phyloP scores from a whole-genome alignment of 2,888 invertebrate species.

The Diaperis boleti region DNA sequence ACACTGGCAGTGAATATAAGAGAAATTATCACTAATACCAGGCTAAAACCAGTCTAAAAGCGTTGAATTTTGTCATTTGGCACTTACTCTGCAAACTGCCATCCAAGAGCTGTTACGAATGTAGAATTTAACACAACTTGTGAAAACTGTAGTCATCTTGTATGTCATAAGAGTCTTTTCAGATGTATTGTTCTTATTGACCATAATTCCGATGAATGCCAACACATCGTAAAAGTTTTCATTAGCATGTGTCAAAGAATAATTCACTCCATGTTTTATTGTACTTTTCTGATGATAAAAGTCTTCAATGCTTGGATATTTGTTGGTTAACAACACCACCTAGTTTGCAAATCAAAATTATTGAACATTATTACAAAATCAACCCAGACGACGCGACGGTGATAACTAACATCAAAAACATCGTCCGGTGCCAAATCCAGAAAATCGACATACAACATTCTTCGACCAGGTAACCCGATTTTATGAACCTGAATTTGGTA shows the following conservation, averaged over 20 bases:
- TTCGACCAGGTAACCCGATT: background rate
- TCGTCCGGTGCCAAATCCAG: background rate
- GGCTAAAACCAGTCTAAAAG: background rate
- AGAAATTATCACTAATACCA: background rate
- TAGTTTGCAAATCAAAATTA: background rate
- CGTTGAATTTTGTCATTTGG: background rate
- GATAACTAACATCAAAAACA: conserved; percentile 1
- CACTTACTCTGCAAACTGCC: background rate
- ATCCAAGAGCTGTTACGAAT: background rate
- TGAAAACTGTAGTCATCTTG: background rate
- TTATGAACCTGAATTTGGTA: background rate
- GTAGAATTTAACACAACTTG: conserved; percentile 4
- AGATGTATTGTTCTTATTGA: background rate
- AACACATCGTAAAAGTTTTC: background rate
- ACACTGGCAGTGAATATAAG: conserved; percentile 46
- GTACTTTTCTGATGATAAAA: background rate
- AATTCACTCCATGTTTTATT: background rate
- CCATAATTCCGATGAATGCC: background rate
- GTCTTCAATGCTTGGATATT: conserved; percentile 3
- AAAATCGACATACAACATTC: background rate
- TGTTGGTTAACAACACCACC: background rate
- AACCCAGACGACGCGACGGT: no score
- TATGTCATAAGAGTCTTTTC: background rate
- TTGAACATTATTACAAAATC: background rate
- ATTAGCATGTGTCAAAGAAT: background rate